Evolutionary conservation across 2,888 invertebrate genomes (phyloP).

Genomic region (Craniophora ligustri): DNA sequence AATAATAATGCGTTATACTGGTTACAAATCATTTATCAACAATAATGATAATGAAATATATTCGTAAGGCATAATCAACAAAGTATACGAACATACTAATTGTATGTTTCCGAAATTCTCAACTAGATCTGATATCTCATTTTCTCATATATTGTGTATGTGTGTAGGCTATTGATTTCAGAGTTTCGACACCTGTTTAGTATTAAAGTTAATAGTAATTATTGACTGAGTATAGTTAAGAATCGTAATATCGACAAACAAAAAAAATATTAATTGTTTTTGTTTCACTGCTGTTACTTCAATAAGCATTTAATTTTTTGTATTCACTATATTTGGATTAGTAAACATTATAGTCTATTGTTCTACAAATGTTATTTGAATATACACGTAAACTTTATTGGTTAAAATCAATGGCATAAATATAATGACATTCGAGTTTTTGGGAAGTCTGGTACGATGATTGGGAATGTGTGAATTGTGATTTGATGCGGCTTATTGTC

Average conservation of each 20-base stretch:
- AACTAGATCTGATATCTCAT: conserved; percentile 40
- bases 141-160: conserved; percentile 51
- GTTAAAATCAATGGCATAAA: conserved; percentile 44
- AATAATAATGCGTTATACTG: conserved; percentile 18
- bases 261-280: conserved; percentile 65
- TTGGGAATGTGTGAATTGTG: conserved; percentile 27
- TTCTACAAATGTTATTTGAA: conserved; percentile 43
- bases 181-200: conserved; percentile 68
- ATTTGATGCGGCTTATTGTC: conserved; percentile 40
- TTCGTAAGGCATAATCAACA: conserved; percentile 42
- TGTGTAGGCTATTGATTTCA: conserved; percentile 49
- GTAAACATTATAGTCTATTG: conserved; percentile 42
- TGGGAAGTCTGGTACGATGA: conserved; percentile 10
- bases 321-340: conserved; percentile 54
- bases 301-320: conserved; percentile 84
- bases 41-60: conserved; percentile 22
- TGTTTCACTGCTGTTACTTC: conserved; percentile 74
- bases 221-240: conserved; percentile 86
- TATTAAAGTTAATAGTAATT: conserved; percentile 76
- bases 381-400: conserved; percentile 35
- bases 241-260: conserved; percentile 63
- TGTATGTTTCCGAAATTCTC: conserved; percentile 43
- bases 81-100: conserved; percentile 51
- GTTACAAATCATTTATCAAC: conserved; percentile 5
- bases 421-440: conserved; percentile 40